Evolutionary conservation across 2,797 vertebrate species (phyloP), one percentile per base, ranked within the genome.

Genomic region (Lutjanus argentimaculatus): DNA sequence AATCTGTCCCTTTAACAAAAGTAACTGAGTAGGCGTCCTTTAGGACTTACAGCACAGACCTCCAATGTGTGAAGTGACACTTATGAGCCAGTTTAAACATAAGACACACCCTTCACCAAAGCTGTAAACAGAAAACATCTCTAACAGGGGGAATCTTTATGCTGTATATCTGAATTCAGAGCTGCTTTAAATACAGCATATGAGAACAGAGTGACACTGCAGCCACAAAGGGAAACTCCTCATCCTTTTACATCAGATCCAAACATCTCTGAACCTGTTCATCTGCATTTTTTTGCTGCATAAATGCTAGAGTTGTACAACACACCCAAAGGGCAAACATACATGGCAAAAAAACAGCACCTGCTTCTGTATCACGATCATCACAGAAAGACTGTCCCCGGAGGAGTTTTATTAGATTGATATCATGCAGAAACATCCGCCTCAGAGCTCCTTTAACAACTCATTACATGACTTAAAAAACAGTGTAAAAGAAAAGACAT

Each of bases 191-290:
- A 52, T 42, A 6, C 6, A n/a, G n/a, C n/a, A 9, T 40, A 17
- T 1, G 55, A 21, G 55, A 65, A 45, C 61, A 77, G 7, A 65
- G 21, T 53, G 42, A 57, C 49, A 16, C 52, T 7, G 9, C 7
- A 59, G 22, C 10, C 2, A 17, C 14, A 45, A 55, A 30, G 1
- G 15, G 59, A 66, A 59, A 63, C 58, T 62, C 57, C 51, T 55
- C 3, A 69, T 51, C 21, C 25, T 67, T 58, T 30, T 49, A 68
- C 42, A 19, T 84, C 79, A 79, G 7, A 67, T 72, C 59, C 59
- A 8, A 36, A 75, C 57, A 83, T 62, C 70, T 65, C 70, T 63
- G 56, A 94, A 95, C 95, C 91, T 75, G 95, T 93, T 82, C 53
- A 40, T 78, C 95, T 79, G 65, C 92, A 95, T 96, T 94, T 90